These are phyloP conservation scores for Prenolepis imparis DNA, from an alignment of 2,888 invertebrate species.

Conservation along the genomic window DNA sequence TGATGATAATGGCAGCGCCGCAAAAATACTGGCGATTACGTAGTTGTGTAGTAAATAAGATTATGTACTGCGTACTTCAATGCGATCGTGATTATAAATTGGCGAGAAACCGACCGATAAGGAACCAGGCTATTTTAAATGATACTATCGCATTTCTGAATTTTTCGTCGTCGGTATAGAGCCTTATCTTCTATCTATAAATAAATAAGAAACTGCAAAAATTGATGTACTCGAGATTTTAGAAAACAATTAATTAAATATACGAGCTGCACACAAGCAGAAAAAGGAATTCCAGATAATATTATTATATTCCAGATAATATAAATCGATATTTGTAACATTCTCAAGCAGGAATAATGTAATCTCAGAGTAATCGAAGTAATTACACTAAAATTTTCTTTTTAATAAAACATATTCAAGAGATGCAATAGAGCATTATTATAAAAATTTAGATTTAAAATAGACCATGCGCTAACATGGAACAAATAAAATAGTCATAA, in stretches of 20 bases:
- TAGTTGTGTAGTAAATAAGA: slow-evolving; percentile 31
- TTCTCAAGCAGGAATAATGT: not conserved
- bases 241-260: slow-evolving; percentile 22
- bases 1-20: slow-evolving; percentile 18
- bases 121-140: not conserved
- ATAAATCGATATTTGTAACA: not conserved
- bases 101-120: not conserved
- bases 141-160: slow-evolving; percentile 9
- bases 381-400: not conserved
- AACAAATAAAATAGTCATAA: not conserved
- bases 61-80: slow-evolving; percentile 12
- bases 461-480: not conserved
- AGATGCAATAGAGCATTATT: not conserved
- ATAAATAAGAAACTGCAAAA: slow-evolving; percentile 15
- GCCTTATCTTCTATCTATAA: not conserved
- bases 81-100: slow-evolving; percentile 9
- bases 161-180: not conserved
- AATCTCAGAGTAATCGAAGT: not conserved
- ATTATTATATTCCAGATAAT: not conserved
- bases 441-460: not conserved
- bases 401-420: not conserved
- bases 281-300: not conserved
- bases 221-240: not conserved
- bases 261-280: not conserved
- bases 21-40: slow-evolving; percentile 30